These are phyloP conservation scores for Microctonus brassicae DNA, from an alignment of 2,888 invertebrate species.

Conservation along the genomic window DNA sequence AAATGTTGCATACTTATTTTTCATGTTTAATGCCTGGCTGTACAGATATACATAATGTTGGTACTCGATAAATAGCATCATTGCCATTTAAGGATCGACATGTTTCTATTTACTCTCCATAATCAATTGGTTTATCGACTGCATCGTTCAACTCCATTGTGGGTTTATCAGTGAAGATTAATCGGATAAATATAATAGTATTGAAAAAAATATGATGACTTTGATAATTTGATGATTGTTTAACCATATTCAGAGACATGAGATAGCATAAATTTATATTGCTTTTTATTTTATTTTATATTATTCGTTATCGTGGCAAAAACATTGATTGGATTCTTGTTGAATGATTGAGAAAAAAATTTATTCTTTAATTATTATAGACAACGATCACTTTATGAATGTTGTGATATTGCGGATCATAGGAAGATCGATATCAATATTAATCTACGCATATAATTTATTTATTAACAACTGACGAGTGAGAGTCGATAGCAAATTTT, in stretches of 20 bases:
- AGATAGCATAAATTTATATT: too few relatives aligned
- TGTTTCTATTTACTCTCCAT: neutral
- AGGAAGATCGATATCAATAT: too few relatives aligned
- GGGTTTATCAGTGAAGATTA: neutral
- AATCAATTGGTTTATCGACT: neutral
- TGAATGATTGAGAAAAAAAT: too few relatives aligned
- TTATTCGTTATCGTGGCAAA: too few relatives aligned
- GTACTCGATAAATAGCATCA: neutral
- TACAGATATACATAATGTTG: neutral
- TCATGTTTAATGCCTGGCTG: neutral
- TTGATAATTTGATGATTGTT: neutral
- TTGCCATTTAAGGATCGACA: neutral
- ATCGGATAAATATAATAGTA: neutral
- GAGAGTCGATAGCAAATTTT: conserved; percentile 22
- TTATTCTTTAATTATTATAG: too few relatives aligned
- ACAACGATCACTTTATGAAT: too few relatives aligned
- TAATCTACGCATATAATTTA: neutral
- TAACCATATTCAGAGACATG: neutral
- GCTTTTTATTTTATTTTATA: too few relatives aligned
- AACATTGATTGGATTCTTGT: too few relatives aligned
- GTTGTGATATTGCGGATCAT: too few relatives aligned
- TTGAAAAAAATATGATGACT: neutral
- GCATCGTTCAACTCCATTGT: neutral
- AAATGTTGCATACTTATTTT: conserved; percentile 44
- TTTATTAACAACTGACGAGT: conserved; percentile 2